Conservation (phyloP, 2,113 vertebrate genomes). For the Hyperopisus bebe region DNA sequence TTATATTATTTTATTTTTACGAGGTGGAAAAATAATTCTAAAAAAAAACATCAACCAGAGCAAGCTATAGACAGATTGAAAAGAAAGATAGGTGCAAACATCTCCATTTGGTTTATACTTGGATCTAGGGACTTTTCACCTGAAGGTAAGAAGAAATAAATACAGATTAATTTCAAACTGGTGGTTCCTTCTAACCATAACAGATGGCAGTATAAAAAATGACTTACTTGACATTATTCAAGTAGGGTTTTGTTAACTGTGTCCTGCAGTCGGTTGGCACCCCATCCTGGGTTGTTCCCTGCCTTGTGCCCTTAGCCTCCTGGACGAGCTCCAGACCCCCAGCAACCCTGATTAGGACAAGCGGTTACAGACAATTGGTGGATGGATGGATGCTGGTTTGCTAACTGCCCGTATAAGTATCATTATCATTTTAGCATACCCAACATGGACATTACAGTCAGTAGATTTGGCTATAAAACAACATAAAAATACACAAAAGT, state of each 20-base stretch:
- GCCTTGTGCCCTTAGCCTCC: neutral
- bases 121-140: neutral
- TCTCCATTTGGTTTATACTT: neutral
- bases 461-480: neutral
- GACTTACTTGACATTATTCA: neutral
- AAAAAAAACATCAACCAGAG: neutral
- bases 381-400: neutral
- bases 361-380: neutral
- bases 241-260: neutral
- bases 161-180: neutral
- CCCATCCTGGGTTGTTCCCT: neutral
- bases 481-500: neutral
- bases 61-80: neutral
- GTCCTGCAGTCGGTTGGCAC: neutral
- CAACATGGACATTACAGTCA: neutral
- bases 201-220: neutral
- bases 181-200: neutral
- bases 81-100: neutral
- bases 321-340: neutral
- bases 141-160: neutral
- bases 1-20: neutral
- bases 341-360: neutral
- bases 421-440: neutral
- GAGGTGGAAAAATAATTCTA: neutral
- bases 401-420: neutral